Percentiles rank a stretch among this genome's conserved stretches.
Conservation (phyloP, 2,113 vertebrate species). For the Nerophis ophidion region DNA sequence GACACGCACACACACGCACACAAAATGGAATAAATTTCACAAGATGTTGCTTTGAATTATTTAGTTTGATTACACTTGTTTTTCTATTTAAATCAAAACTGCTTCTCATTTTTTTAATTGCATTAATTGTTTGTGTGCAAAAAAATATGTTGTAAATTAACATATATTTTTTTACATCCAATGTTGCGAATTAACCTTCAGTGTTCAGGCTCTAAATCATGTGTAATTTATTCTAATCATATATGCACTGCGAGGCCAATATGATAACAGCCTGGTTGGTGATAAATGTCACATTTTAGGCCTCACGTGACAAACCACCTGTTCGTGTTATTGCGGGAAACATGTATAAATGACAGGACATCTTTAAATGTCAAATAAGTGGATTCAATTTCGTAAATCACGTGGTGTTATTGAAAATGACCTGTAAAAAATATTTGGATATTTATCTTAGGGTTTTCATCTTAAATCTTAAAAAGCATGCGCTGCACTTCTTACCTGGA, state of each 20-base stretch:
- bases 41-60: conserved; percentile 74
- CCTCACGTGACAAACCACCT: conserved; percentile 24
- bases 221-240: not conserved
- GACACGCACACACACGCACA: conserved; percentile 16
- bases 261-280: not conserved
- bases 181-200: not conserved
- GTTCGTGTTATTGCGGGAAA: conserved; percentile 10
- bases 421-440: not conserved
- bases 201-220: not conserved
- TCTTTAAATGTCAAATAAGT: not conserved
- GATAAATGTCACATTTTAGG: conserved; percentile 6
- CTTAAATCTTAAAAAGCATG: no score
- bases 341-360: not conserved
- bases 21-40: conserved; percentile 89
- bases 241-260: conserved; percentile 3
- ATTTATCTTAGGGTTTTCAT: not conserved
- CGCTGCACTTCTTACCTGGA: no score
- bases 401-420: not conserved
- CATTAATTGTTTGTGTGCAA: conserved; percentile 45
- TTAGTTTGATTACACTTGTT: conserved; percentile 21
- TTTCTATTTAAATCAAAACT: not conserved
- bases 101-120: conserved; percentile 30
- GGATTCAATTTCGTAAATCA: not conserved
- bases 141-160: conserved; percentile 7
- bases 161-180: not conserved